Base-by-base conservation (phyloP, 2,888 invertebrate genomes). In the Chelonus formosanus region DNA sequence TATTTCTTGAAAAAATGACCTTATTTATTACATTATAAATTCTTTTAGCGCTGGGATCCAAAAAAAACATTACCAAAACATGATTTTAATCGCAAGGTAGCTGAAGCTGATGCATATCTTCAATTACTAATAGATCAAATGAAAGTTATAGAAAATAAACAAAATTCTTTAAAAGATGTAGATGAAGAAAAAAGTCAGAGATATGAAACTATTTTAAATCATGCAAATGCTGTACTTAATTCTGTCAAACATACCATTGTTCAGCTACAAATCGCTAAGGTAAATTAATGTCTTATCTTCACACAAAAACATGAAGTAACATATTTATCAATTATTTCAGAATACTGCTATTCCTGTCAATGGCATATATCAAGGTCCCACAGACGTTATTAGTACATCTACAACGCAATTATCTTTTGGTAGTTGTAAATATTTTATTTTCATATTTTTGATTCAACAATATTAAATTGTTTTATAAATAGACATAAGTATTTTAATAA, bases 201-300 rank as follows among this genome's bases (percentile, higher is more conserved):
- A 52, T 83, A 83, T 66, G 65, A 73, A 7, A 75, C 77, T 50
- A 75, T 84, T 55, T 74, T 83, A 48, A 73, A 71, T 3, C 83
- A 83, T 69, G 84, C 83, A 0, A 78, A 96, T 92, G 91, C 90
- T 70, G 95, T 98, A 92, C 89, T 98, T 85, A 97, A 98, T 86
- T 94, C 97, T 78, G 94, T 98, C 74, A 98, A 98, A 87, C 98
- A 98, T 89, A 95, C 97, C 79, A 98, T 98, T 86, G 97, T 98
- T 73, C 91, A 97, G 80, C 89, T 98, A 76, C 98, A 98, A 90
- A 97, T 98, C 84, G 96, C 97, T 76, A 98, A 98, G 91, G 95
- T 95, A 87, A 54, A 61, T 10, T 3, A 20, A 20, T 20, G 0
- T 20, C 48, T 48, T 48, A 8, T 8, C 31, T 52, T 8, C 31